Evolutionary conservation across 2,888 invertebrate species (phyloP).

Genomic region (Volucella zonaria): DNA sequence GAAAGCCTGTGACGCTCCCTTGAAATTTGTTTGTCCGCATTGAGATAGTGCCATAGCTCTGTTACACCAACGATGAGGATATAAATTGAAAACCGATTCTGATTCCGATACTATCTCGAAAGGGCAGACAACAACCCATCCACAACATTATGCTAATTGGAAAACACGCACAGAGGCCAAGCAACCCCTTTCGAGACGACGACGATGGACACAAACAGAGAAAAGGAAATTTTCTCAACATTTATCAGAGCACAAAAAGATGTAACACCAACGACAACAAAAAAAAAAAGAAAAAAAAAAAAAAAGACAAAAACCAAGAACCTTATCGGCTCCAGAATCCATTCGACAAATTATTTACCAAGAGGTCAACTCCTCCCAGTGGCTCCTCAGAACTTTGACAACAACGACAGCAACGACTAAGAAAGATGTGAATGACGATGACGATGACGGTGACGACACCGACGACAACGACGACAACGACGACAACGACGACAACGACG

Average conservation of each 20-base stretch:
- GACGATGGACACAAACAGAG: constrained; percentile 17
- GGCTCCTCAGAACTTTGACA: constrained; percentile 48
- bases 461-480: neutral
- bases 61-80: constrained; percentile 30
- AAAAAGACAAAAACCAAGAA: too few species aligned
- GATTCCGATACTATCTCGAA: constrained; percentile 39
- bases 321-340: constrained; percentile 36
- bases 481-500: constrained; percentile 36
- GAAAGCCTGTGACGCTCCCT: neutral
- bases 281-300: too few species aligned
- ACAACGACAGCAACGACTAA: constrained; percentile 36
- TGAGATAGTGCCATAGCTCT: constrained; percentile 23
- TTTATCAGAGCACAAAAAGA: constrained; percentile 60
- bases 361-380: constrained; percentile 58
- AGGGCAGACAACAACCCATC: constrained; percentile 39
- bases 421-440: neutral
- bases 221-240: constrained; percentile 50
- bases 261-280: constrained; percentile 33
- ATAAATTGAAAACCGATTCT: constrained; percentile 61
- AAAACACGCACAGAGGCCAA: constrained; percentile 29
- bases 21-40: constrained; percentile 12
- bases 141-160: constrained; percentile 71
- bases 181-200: constrained; percentile 3
- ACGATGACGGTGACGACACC: neutral
- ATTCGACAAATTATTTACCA: constrained; percentile 73